Evolutionary conservation across 2,113 vertebrate genomes (phyloP).

Genomic region (Pavo muticus): DNA sequence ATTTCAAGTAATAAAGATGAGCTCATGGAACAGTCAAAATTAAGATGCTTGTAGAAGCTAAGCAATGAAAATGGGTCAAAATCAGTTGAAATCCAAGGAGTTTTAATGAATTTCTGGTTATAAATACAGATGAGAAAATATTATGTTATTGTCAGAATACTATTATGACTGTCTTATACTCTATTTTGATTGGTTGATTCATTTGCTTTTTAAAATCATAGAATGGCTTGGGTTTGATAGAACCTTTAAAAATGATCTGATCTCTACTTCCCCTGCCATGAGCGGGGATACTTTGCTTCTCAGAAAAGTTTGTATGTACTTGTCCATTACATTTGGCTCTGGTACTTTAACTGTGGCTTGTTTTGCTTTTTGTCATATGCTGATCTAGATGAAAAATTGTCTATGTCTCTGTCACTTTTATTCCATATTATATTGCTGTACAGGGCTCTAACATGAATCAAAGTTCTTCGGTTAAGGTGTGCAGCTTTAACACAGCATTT

Average conservation of each 20-base stretch:
- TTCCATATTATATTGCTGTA: not conserved
- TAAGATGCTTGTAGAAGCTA: not conserved
- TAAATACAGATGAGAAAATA: not conserved
- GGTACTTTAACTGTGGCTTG: not conserved
- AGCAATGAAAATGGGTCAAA: constrained; percentile 13
- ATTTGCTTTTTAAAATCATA: not conserved
- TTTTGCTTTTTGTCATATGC: not conserved
- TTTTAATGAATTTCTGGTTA: not conserved
- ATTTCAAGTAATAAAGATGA: not conserved
- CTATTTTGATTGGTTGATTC: not conserved
- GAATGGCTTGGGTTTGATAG: not conserved
- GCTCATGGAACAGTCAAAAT: not conserved
- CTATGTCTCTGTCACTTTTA: accelerated
- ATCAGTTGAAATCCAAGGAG: not conserved
- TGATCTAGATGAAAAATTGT: accelerated
- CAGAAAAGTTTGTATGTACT: not conserved
- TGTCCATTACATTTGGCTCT: not conserved
- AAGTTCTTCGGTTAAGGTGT: not conserved
- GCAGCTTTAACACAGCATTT: not conserved
- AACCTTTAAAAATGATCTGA: not conserved
- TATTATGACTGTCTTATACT: not conserved
- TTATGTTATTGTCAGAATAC: not conserved
- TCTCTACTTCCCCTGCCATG: not conserved
- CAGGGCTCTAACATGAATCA: accelerated
- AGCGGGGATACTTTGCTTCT: not conserved